phyloP scores from a whole-genome alignment of 1,140 invertebrate species.

The Philaenus spumarius region DNA sequence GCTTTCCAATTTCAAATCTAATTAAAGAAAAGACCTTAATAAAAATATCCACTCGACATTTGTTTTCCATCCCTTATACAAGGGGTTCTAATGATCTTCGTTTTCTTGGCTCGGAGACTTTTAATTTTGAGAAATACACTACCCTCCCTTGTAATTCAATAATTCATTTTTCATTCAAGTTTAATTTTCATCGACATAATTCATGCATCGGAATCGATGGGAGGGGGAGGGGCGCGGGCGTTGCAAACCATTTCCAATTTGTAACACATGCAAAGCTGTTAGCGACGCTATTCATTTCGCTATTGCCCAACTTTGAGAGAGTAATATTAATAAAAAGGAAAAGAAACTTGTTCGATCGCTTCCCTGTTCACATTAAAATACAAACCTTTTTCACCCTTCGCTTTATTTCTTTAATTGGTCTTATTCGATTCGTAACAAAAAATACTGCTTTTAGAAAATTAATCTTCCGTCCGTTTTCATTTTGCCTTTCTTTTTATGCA shows the following conservation, averaged over 20 bases:
- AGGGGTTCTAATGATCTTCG: slow-evolving; percentile 5
- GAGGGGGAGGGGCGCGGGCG: not conserved
- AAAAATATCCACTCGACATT: slow-evolving; percentile 7
- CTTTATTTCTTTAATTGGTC: no score
- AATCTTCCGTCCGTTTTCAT: no score
- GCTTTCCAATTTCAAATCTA: slow-evolving; percentile 12
- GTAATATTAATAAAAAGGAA: not conserved
- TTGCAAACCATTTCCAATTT: slow-evolving; percentile 4
- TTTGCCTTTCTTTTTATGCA: no score
- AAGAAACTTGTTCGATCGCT: not conserved
- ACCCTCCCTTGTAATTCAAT: slow-evolving; percentile 22
- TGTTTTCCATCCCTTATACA: not conserved
- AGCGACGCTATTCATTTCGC: slow-evolving; percentile 17
- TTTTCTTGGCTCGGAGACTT: slow-evolving; percentile 14
- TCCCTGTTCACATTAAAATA: no score
- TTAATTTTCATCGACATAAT: slow-evolving; percentile 27
- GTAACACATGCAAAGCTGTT: slow-evolving; percentile 16
- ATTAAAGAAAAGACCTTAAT: slow-evolving; percentile 9
- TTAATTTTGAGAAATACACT: slow-evolving; percentile 23
- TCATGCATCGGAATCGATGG: slow-evolving; percentile 20
- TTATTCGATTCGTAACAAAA: no score
- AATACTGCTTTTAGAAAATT: no score
- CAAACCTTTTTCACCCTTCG: no score
- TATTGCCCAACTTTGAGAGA: slow-evolving; percentile 7
- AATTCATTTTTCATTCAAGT: slow-evolving; percentile 28